These are phyloP conservation scores for Melinaea menophilus DNA, from an alignment of 2,888 invertebrate genomes.

Conservation along the genomic window DNA sequence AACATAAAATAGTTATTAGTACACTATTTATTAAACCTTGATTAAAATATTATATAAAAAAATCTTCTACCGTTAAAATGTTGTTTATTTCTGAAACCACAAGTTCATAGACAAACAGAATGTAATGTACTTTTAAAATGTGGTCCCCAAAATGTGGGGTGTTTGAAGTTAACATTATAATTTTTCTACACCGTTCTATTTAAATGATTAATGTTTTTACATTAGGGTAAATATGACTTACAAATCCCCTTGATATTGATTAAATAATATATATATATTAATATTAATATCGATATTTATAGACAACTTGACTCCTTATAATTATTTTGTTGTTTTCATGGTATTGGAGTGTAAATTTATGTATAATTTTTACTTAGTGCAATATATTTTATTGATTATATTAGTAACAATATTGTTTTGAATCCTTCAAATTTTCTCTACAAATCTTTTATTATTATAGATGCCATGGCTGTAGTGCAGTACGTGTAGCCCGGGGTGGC, in stretches of 20 bases:
- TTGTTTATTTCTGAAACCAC: background rate
- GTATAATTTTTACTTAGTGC: no score
- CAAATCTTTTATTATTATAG: background rate
- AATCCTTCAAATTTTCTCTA: background rate
- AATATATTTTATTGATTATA: no score
- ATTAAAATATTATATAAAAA: no score
- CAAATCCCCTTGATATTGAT: no score
- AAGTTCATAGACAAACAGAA: background rate
- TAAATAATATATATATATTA: no score
- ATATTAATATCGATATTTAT: no score
- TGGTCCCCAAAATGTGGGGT: slow-evolving; percentile 15
- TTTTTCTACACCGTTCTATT: slow-evolving; percentile 17
- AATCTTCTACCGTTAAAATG: no score
- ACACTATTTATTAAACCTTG: no score
- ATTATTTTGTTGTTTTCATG: no score
- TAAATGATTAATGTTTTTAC: slow-evolving; percentile 2
- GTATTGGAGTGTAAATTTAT: no score
- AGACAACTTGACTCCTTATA: no score
- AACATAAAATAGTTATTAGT: no score
- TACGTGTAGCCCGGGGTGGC: slow-evolving; percentile 32
- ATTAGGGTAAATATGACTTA: background rate
- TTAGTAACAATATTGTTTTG: background rate
- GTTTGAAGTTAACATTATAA: slow-evolving; percentile 19
- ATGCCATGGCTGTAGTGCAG: slow-evolving; percentile 23
- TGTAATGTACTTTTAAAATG: background rate